Percentiles rank a stretch among this genome's conserved stretches.
phyloP scores from a whole-genome alignment of 2,888 invertebrate genomes.

The Acrobasis suavella region DNA sequence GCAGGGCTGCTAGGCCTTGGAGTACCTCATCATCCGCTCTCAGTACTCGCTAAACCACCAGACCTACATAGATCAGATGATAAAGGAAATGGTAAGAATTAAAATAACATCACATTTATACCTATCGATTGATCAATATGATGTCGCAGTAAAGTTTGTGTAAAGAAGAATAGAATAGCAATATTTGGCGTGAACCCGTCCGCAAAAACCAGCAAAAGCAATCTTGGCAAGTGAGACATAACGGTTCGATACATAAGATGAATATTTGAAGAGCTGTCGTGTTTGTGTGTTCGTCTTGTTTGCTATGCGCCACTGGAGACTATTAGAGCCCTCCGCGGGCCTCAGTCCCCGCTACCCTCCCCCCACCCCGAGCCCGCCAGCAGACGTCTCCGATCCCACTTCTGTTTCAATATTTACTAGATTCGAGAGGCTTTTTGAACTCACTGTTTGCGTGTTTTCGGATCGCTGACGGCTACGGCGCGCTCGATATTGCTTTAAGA shows the following conservation, averaged over 20 bases:
- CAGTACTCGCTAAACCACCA: constrained; percentile 89
- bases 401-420: constrained; percentile 82
- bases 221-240: constrained; percentile 42
- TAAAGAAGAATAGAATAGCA: not conserved
- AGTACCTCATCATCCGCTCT: constrained; percentile 88
- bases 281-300: constrained; percentile 72
- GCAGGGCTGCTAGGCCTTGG: constrained; percentile 86
- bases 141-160: not conserved
- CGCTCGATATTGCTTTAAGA: constrained; percentile 75
- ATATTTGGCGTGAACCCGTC: constrained; percentile 15
- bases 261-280: constrained; percentile 73
- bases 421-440: constrained; percentile 81
- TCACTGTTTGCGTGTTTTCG: constrained; percentile 80
- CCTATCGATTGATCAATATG: not conserved
- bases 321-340: constrained; percentile 62
- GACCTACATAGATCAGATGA: constrained; percentile 89
- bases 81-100: constrained; percentile 88
- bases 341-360: constrained; percentile 34
- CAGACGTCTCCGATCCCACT: constrained; percentile 79
- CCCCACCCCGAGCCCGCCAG: constrained; percentile 43
- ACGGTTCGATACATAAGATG: constrained; percentile 63
- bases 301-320: constrained; percentile 81
- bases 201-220: constrained; percentile 34
- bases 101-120: not conserved
- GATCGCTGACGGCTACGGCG: constrained; percentile 77